Percentiles rank a stretch among this genome's conserved stretches.
Evolutionary conservation across 1,140 invertebrate species (phyloP).

Genomic region (Drosophila virilis): DNA sequence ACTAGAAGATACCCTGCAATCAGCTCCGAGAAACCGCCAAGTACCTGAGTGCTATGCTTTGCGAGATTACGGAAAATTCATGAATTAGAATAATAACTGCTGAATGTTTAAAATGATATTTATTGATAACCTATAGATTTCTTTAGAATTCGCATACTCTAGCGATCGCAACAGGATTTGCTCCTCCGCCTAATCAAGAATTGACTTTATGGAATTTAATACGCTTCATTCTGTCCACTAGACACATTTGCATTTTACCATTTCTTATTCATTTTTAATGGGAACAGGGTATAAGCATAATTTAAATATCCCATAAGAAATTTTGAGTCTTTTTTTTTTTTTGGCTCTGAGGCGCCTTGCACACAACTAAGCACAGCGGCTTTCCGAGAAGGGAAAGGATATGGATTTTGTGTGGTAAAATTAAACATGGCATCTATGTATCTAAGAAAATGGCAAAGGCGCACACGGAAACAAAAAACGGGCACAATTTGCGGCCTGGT

Average conservation of each 20-base stretch:
- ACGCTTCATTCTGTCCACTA: not conserved
- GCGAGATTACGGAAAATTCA: no score
- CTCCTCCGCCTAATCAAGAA: no score
- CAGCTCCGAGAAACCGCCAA: not conserved
- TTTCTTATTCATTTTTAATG: not conserved
- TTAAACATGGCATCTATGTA: constrained; percentile 52
- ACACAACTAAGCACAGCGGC: constrained; percentile 36
- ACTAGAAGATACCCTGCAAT: not conserved
- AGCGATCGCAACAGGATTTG: no score
- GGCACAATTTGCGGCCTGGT: constrained; percentile 79
- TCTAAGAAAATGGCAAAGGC: constrained; percentile 10
- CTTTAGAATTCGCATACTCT: no score
- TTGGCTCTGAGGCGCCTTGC: constrained; percentile 17
- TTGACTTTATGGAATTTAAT: no score
- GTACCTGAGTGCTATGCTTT: no score
- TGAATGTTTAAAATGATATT: no score
- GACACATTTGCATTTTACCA: not conserved
- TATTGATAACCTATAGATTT: no score
- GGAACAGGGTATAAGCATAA: constrained; percentile 36
- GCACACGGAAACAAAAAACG: constrained; percentile 52
- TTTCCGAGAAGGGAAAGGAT: constrained; percentile 53
- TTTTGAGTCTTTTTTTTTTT: constrained; percentile 68
- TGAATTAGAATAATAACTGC: no score
- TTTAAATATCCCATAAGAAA: constrained; percentile 71
- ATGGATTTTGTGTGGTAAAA: constrained; percentile 70